Conservation (phyloP, 2,888 invertebrate species). For the Campoplex capitator region DNA sequence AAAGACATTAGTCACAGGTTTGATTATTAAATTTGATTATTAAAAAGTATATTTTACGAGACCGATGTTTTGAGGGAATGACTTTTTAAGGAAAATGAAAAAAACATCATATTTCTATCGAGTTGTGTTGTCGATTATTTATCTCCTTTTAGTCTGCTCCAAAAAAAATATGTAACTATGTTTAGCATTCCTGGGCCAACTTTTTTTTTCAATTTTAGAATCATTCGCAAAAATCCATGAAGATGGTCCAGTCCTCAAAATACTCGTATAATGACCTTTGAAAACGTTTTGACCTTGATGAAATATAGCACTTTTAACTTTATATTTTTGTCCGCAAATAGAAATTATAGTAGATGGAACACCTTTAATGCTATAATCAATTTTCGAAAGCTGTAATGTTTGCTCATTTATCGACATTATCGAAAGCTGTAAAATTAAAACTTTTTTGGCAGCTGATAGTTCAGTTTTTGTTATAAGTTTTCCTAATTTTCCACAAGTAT, state of each 20-base stretch:
- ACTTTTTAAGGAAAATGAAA: no score
- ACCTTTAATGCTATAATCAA: constrained; percentile 38
- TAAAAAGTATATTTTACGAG: no score
- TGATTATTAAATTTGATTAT: no score
- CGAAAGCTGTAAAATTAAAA: constrained; percentile 20
- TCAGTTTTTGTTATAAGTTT: no score
- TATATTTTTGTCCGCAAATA: constrained; percentile 39
- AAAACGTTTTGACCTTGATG: constrained; percentile 3
- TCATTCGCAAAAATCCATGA: constrained; percentile 49
- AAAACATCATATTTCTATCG: no score
- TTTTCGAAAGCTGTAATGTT: constrained; percentile 1
- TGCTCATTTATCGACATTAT: neutral
- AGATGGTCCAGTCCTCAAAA: constrained; percentile 16
- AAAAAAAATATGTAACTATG: constrained; percentile 32
- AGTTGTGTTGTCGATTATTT: no score
- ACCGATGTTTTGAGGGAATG: no score
- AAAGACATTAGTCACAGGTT: no score
- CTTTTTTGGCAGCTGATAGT: neutral
- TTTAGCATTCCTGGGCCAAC: constrained; percentile 27
- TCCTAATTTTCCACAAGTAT: neutral
- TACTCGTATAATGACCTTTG: constrained; percentile 36
- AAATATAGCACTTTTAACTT: constrained; percentile 33
- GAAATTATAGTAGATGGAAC: constrained; percentile 31
- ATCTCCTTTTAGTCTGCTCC: neutral
- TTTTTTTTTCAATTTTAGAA: constrained; percentile 29